Conservation (phyloP, 1,140 invertebrate genomes). For the Mizuhopecten yessoensis region DNA sequence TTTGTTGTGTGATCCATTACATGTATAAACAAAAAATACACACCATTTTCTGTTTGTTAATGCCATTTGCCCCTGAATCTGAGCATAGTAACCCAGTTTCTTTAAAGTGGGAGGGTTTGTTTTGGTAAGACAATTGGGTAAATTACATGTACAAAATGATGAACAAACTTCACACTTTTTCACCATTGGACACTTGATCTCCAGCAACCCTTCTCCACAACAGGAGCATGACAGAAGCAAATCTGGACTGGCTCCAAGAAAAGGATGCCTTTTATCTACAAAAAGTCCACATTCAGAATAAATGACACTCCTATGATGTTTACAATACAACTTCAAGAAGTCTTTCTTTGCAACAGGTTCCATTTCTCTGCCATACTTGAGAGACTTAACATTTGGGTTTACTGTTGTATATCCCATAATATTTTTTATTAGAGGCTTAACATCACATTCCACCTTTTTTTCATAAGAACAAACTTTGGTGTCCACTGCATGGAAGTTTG, state of each 20-base stretch:
- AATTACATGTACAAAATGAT: slow-evolving; percentile 50
- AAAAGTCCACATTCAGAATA: slow-evolving; percentile 50
- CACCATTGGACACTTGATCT: slow-evolving; percentile 55
- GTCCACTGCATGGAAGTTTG: slow-evolving; percentile 52
- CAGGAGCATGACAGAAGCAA: slow-evolving; percentile 52
- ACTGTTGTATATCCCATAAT: slow-evolving; percentile 35
- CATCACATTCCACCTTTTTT: slow-evolving; percentile 19
- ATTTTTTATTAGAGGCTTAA: not conserved
- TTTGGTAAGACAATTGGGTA: too few relatives aligned
- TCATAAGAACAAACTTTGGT: slow-evolving; percentile 17
- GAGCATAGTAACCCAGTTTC: too few relatives aligned
- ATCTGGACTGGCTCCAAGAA: too few relatives aligned
- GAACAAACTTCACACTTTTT: slow-evolving; percentile 45
- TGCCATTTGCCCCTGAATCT: not conserved
- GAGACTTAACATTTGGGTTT: slow-evolving; percentile 47
- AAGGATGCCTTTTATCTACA: too few relatives aligned
- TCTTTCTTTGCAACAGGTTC: not conserved
- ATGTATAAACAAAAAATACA: slow-evolving; percentile 52
- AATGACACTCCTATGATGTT: not conserved
- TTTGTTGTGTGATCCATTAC: slow-evolving; percentile 47
- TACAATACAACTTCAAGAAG: too few relatives aligned
- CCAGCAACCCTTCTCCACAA: slow-evolving; percentile 53
- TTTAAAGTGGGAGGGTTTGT: too few relatives aligned
- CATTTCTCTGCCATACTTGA: slow-evolving; percentile 50
- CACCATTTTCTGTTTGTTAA: not conserved